Evolutionary conservation across 2,797 vertebrate species (phyloP).

Genomic region (Oryzias dopingdopingensis): DNA sequence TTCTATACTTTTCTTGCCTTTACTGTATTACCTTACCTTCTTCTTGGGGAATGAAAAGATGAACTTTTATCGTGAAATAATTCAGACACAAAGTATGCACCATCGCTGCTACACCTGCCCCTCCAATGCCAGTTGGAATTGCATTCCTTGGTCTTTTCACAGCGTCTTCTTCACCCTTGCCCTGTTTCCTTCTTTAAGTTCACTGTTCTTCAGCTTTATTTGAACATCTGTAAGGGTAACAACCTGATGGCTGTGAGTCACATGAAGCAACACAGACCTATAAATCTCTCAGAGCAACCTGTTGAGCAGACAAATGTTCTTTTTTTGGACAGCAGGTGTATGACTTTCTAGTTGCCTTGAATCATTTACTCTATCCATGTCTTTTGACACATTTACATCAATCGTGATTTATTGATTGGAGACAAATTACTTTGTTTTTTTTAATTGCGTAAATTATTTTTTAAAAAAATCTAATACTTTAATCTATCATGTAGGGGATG

Average conservation of each 20-base stretch:
- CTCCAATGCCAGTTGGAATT: conserved; percentile 52
- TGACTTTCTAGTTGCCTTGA: conserved; percentile 36
- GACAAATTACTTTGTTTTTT: too few species aligned
- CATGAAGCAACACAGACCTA: conserved; percentile 16
- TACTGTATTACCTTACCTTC: background rate
- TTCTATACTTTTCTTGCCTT: too few species aligned
- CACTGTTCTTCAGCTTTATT: conserved; percentile 20
- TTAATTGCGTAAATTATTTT: too few species aligned
- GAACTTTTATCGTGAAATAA: conserved; percentile 22
- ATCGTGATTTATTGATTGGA: too few species aligned
- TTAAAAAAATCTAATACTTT: too few species aligned
- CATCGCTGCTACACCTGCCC: conserved; percentile 40
- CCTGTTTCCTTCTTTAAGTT: conserved; percentile 5
- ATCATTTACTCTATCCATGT: conserved; percentile 25
- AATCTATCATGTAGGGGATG: too few species aligned
- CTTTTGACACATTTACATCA: background rate
- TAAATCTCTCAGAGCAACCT: conserved; percentile 22
- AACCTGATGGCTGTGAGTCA: conserved; percentile 22
- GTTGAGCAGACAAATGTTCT: conserved; percentile 25
- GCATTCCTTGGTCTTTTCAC: conserved; percentile 36
- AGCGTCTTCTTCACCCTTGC: conserved; percentile 24
- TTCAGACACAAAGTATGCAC: conserved; percentile 28
- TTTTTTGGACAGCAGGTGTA: conserved; percentile 22
- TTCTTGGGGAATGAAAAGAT: conserved; percentile 16
- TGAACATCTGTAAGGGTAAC: conserved; percentile 32